Evolutionary conservation across 1,140 invertebrate species (phyloP).

Genomic region (Tetramorium alpestre): DNA sequence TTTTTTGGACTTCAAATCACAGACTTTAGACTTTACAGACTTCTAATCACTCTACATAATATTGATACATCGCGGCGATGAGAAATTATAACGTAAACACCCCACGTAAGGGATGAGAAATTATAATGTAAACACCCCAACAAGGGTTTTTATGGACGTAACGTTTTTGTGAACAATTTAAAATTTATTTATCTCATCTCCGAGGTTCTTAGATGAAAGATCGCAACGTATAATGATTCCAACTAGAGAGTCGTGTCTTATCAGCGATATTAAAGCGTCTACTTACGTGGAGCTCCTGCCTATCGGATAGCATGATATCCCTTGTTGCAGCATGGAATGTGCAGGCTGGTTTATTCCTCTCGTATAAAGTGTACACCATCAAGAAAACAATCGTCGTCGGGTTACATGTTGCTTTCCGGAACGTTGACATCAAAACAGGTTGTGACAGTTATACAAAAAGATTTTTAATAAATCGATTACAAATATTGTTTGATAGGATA

Average conservation of each 20-base stretch:
- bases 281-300: constrained; percentile 8
- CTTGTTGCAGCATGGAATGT: constrained; percentile 37
- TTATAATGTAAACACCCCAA: not conserved
- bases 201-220: not conserved
- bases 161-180: not conserved
- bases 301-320: constrained; percentile 35
- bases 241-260: constrained; percentile 14
- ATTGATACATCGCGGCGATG: not conserved
- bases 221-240: not conserved
- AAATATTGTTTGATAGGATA: not conserved
- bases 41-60: not conserved
- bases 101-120: not conserved
- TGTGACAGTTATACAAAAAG: not conserved
- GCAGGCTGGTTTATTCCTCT: constrained; percentile 23
- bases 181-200: not conserved
- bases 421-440: constrained; percentile 18
- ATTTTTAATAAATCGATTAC: not conserved
- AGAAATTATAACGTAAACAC: not conserved
- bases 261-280: constrained; percentile 31
- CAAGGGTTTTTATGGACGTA: not conserved
- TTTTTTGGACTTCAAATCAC: too few species aligned
- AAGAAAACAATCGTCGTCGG: constrained; percentile 17
- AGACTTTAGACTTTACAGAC: too few species aligned
- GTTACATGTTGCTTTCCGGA: not conserved
- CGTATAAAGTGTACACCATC: not conserved